Base-by-base conservation (phyloP, 2,888 invertebrate species). In the Calephelis perditalis region DNA sequence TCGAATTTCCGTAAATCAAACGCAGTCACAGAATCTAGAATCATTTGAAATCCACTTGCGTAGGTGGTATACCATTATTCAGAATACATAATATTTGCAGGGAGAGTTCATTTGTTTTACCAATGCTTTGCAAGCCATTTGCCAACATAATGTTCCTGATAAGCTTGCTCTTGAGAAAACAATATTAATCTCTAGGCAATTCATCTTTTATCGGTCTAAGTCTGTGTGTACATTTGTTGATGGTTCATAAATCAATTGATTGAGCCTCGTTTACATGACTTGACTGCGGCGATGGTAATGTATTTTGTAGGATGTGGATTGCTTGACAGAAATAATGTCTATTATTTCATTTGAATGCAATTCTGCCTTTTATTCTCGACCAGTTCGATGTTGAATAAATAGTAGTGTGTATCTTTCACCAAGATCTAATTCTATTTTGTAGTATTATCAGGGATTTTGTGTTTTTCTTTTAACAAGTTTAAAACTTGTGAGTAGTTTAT, bases 181-280 rank as follows among this genome's bases (percentile, higher is more conserved):
- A 82, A 77, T 81, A 85, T 82, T 80, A 82, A 84, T 84, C 81
- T 79, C 67, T 59, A 67, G 70, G 72, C 77, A 80, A 84, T 84
- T 81, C 82, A 84, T 84, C 79, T 82, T 82, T 86, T 86, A 86
- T 82, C 82, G 81, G 75, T 81, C 76, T 78, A 78, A 81, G 76
- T 78, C 77, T 72, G 74, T 80, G 79, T 81, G 77, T 71, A 75
- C 74, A 75, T 75, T 72, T 65, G 72, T 68, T 72, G 68, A 66
- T 73, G 68, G 61, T 64, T 71, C 67, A 82, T 86, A 83, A 85
- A 86, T 87, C 84, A 86, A 75, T 66, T 36, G 54, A 65, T 77
- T 73, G 72, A 68, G 73, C 64, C 66, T 67, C 66, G 72, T 70
- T 68, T 70, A 73, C 63, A 67, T 58, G 67, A 59, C 76, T 81